Base-by-base conservation (phyloP, 2,888 invertebrate species). In the Torymus auratus region DNA sequence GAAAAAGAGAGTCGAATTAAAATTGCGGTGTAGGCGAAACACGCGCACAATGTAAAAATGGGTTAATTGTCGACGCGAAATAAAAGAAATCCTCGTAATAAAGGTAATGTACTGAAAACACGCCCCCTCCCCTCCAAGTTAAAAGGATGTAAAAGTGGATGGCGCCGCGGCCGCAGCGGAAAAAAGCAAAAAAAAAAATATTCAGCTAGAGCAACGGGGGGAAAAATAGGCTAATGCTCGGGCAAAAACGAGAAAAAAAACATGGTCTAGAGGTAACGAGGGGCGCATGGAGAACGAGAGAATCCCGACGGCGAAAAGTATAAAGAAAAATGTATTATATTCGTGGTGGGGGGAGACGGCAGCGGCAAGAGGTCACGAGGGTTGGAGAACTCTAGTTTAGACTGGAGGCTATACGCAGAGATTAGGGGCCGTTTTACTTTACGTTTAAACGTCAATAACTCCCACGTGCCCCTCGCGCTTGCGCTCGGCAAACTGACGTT, bases 401-500 rank as follows among this genome's bases (percentile, higher is more conserved):
- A 41, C 41, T 41, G 41, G 41, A 41, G 41, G 41, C 41, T 41
- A 41, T 41, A n/a, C 20, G 17, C 15, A n/a, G 62, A 72, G 72
- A 75, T 58, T 75, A 58, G 61, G 56, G 52, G 55, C 55, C 62
- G 55, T 77, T 71, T 65, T 78, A 78, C 52, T 78, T 71, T 60
- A 53, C 23, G 71, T 15, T 78, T 71, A 67, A 78, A 71, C 71
- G 71, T 78, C 78, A 67, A 78, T 78, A 78, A 78, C 65, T 71
- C 65, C 41, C 41, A 41, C 41, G 41, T 41, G 64, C 41, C 55
- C 20, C 76, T 62, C 62, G 56, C 41, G 70, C 70, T 71, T 56
- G 50, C 52, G n/a, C 41, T 41, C 41, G 41, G 41, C 41, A 41
- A 41, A 53, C 28, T 41, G 76, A 76, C 76, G 76, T 69, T 76